Evolutionary conservation across 2,888 invertebrate species (phyloP).

Genomic region (Pammene fasciana): DNA sequence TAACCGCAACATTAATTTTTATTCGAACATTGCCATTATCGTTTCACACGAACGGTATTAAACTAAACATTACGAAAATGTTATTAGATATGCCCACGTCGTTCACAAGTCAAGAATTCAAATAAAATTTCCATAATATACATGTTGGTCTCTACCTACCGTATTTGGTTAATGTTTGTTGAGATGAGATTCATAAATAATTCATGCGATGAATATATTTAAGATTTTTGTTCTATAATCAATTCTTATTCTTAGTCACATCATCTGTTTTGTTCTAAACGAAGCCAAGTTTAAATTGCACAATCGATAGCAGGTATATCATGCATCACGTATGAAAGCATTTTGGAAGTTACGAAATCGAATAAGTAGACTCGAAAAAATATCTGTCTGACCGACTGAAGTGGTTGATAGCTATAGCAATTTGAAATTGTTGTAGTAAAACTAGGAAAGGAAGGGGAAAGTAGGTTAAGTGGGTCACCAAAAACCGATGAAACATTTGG

Average conservation of each 20-base stretch:
- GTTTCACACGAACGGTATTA: slow-evolving; percentile 23
- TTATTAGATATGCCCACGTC: neutral
- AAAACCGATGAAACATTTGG: slow-evolving; percentile 56
- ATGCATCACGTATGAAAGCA: too few species aligned
- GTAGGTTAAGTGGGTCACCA: slow-evolving; percentile 54
- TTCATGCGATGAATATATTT: slow-evolving; percentile 28
- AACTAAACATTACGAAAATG: slow-evolving; percentile 16
- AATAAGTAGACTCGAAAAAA: neutral
- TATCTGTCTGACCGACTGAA: neutral
- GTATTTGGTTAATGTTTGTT: slow-evolving; percentile 28
- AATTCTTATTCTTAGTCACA: neutral
- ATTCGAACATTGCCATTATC: slow-evolving; percentile 46
- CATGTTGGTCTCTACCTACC: slow-evolving; percentile 8
- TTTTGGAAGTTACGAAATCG: too few species aligned
- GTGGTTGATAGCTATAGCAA: neutral
- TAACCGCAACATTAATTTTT: slow-evolving; percentile 43
- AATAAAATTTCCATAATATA: slow-evolving; percentile 36
- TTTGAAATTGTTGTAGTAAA: neutral
- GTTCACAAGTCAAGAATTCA: slow-evolving; percentile 29
- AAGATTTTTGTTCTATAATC: neutral
- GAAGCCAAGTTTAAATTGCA: too few species aligned
- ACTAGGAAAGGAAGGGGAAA: neutral
- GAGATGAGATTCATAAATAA: slow-evolving; percentile 23
- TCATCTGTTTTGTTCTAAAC: too few species aligned
- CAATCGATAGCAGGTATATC: too few species aligned